A percentile compares a stretch with the other conserved stretches of the same genome.
phyloP scores from a whole-genome alignment of 2,888 invertebrate species.

The Liposcelis brunnea region DNA sequence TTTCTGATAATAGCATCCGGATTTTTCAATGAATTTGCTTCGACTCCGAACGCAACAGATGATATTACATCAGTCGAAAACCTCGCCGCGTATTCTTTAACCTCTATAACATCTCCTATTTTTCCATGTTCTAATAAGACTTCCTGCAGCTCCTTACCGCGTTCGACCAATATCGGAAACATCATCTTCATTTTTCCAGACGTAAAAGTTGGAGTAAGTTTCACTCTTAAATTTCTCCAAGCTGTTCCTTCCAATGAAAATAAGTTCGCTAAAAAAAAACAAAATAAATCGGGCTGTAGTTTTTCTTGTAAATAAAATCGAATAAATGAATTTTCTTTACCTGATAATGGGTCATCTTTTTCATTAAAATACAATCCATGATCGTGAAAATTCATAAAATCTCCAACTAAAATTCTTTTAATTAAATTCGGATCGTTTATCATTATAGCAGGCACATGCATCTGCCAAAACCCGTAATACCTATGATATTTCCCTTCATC shows the following conservation, averaged over 20 bases:
- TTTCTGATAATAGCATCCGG: constrained; percentile 14
- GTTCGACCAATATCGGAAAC: constrained; percentile 2
- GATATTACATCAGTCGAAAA: constrained; percentile 20
- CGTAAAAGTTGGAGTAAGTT: constrained; percentile 4
- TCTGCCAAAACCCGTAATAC: not conserved
- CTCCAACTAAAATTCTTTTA: not conserved
- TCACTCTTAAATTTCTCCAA: constrained; percentile 2
- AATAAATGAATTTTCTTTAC: not conserved
- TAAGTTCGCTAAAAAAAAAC: not conserved
- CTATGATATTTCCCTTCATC: not conserved
- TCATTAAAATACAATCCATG: not conserved
- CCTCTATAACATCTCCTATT: constrained; percentile 1
- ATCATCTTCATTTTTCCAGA: constrained; percentile 7
- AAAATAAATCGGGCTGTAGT: not conserved
- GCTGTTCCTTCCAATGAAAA: not conserved
- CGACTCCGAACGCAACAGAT: constrained; percentile 18
- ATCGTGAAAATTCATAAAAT: not conserved
- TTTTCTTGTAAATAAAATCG: too few relatives aligned
- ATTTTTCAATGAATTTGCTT: constrained; percentile 16
- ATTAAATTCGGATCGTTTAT: not conserved
- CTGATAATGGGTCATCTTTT: not conserved
- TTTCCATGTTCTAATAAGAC: not conserved
- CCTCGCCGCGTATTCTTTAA: constrained; percentile 13
- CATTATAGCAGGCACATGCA: not conserved
- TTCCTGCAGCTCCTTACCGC: not conserved